Evolutionary conservation across 2,888 invertebrate genomes (phyloP).

Genomic region (Hybos culiciformis): DNA sequence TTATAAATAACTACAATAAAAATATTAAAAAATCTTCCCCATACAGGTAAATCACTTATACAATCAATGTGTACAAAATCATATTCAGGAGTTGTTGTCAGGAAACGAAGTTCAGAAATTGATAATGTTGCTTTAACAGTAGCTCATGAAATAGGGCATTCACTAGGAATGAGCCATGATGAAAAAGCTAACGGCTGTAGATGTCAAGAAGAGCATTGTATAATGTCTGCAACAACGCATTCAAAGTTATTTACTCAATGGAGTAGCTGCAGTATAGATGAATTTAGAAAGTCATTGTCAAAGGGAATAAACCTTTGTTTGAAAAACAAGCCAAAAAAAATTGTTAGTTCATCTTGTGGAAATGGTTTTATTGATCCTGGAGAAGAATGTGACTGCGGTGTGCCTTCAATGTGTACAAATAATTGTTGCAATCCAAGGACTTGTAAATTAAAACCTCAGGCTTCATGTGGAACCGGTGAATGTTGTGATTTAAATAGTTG

Average conservation of each 20-base stretch:
- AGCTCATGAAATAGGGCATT: slow-evolving; percentile 98
- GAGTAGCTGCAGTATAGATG: slow-evolving; percentile 90
- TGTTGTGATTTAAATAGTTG: slow-evolving; percentile 77
- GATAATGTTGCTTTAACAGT: slow-evolving; percentile 91
- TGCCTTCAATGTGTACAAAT: slow-evolving; percentile 62
- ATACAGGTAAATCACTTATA: slow-evolving; percentile 75
- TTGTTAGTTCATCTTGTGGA: slow-evolving; percentile 81
- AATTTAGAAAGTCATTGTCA: slow-evolving; percentile 77
- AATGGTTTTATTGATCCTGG: slow-evolving; percentile 95
- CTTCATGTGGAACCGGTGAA: slow-evolving; percentile 86
- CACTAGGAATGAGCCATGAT: slow-evolving; percentile 98
- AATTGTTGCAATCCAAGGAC: slow-evolving; percentile 72
- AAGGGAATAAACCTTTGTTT: slow-evolving; percentile 94
- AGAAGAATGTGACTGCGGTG: slow-evolving; percentile 87
- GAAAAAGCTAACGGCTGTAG: slow-evolving; percentile 68
- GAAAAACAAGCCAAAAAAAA: slow-evolving; percentile 69
- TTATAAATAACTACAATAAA: neutral
- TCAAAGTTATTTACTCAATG: slow-evolving; percentile 73
- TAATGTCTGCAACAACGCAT: slow-evolving; percentile 93
- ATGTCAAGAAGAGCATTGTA: slow-evolving; percentile 81
- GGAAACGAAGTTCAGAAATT: slow-evolving; percentile 79
- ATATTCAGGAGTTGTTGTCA: slow-evolving; percentile 91
- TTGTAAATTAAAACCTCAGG: slow-evolving; percentile 75
- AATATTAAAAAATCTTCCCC: neutral
- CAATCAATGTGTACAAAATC: slow-evolving; percentile 95